These are phyloP conservation scores for Riparia riparia DNA, from an alignment of 2,113 vertebrate genomes.

Conservation along the genomic window DNA sequence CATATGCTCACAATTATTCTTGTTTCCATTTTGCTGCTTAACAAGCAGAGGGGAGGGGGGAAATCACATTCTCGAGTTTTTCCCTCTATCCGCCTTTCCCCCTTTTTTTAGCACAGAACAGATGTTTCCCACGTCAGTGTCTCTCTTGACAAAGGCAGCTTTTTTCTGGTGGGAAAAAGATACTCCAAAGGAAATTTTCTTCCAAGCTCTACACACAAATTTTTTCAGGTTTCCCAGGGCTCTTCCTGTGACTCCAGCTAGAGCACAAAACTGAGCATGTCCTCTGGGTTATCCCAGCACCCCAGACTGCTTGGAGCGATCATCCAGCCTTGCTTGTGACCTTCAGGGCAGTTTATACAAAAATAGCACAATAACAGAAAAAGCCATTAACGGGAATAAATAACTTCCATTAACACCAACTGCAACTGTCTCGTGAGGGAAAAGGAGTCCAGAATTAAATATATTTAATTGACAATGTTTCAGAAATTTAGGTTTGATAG, in stretches of 20 bases:
- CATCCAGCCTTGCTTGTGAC: neutral
- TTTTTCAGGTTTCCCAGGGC: neutral
- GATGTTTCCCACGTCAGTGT: slow-evolving; percentile 48
- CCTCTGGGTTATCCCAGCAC: neutral
- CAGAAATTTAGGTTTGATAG: neutral
- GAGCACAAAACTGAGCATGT: neutral
- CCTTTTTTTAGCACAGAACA: slow-evolving; percentile 58
- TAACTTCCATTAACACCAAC: slow-evolving; percentile 30
- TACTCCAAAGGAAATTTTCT: neutral
- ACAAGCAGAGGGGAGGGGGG: neutral
- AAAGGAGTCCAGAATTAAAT: slow-evolving; percentile 58
- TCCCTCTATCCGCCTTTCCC: neutral
- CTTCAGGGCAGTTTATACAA: neutral
- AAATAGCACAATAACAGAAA: slow-evolving; percentile 41
- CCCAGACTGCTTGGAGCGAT: neutral
- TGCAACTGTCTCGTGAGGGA: neutral
- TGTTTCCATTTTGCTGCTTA: neutral
- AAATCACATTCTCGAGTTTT: neutral
- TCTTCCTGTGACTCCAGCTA: neutral
- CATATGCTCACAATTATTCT: neutral
- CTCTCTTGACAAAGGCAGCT: slow-evolving; percentile 41
- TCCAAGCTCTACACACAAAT: neutral
- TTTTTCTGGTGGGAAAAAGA: slow-evolving; percentile 23
- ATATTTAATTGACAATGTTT: neutral
- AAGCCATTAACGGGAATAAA: slow-evolving; percentile 57